Percentiles rank a stretch among this genome's conserved stretches.
Evolutionary conservation across 2,113 vertebrate genomes (phyloP).

Genomic region (Cathartes aura): DNA sequence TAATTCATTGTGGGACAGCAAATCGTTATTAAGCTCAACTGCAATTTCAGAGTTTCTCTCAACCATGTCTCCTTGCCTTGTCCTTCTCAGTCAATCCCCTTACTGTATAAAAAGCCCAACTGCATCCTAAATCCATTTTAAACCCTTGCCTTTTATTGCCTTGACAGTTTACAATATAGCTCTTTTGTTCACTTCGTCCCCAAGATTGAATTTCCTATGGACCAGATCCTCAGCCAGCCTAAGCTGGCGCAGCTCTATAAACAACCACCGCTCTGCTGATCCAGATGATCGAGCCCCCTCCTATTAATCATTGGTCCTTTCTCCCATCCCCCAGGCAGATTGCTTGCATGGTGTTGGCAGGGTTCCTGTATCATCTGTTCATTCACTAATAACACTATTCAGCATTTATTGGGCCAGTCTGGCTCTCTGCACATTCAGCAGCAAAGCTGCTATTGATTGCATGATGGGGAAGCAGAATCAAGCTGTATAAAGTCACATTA

Average conservation of each 20-base stretch:
- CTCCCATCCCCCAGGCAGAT: background rate
- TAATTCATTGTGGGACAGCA: background rate
- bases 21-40: background rate
- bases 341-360: background rate
- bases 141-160: slow-evolving; percentile 3
- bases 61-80: background rate
- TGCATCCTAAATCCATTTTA: slow-evolving; percentile 32
- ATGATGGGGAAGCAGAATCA: background rate
- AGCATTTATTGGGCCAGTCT: background rate
- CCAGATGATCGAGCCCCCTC: background rate
- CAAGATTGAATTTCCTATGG: background rate
- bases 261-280: background rate
- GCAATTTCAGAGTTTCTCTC: background rate
- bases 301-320: background rate
- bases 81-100: slow-evolving; percentile 2
- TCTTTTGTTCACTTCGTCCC: background rate
- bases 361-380: background rate
- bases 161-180: background rate
- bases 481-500: background rate
- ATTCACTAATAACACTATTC: slow-evolving; percentile 21
- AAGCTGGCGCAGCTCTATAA: background rate
- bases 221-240: background rate
- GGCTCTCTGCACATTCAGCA: background rate
- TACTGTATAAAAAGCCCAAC: slow-evolving; percentile 2
- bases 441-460: slow-evolving; percentile 22